Percentiles rank a stretch among this genome's conserved stretches.
Conservation (phyloP, 2,797 vertebrate species). For the Chiloscyllium punctatum region DNA sequence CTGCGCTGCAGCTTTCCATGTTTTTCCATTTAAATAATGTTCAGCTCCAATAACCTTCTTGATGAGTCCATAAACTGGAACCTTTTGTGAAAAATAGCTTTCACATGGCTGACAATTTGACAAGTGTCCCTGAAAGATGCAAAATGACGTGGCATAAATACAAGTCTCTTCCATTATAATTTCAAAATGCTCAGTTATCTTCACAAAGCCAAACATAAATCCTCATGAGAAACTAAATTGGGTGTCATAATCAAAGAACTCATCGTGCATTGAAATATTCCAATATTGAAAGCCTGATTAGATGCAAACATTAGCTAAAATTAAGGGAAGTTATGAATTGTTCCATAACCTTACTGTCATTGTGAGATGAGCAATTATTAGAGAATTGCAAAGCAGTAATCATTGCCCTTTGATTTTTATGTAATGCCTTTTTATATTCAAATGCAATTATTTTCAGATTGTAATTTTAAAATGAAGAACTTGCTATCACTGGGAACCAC, state of each 20-base stretch:
- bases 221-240: background rate
- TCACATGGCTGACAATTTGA: background rate
- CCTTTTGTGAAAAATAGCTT: background rate
- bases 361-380: background rate
- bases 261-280: background rate
- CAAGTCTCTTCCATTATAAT: background rate
- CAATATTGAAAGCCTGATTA: background rate
- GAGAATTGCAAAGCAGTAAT: background rate
- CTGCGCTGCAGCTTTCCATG: too few relatives aligned
- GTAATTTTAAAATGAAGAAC: background rate
- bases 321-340: constrained; percentile 1
- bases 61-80: too few relatives aligned
- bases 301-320: background rate
- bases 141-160: background rate
- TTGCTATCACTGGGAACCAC: background rate
- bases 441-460: background rate
- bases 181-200: background rate
- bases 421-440: background rate
- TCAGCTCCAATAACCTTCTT: too few relatives aligned
- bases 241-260: background rate
- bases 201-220: background rate
- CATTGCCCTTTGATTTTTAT: background rate
- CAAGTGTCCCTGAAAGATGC: background rate
- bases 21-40: too few relatives aligned
- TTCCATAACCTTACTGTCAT: background rate